Evolutionary conservation across 2,888 invertebrate species (phyloP), one percentile per base, ranked within the genome.

Genomic region (Emesis russula): DNA sequence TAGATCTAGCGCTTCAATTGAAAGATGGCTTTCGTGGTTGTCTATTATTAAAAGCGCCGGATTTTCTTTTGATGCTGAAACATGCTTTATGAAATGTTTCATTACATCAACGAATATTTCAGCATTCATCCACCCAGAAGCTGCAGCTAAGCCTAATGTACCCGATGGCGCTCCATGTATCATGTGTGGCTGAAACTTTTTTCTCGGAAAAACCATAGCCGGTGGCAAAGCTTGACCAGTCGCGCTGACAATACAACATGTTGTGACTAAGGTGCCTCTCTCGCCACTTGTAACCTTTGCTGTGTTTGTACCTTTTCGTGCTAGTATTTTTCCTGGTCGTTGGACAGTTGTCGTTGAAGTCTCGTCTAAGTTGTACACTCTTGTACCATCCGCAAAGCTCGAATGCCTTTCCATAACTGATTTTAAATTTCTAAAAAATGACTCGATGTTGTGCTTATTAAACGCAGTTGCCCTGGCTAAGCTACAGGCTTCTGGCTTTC

Each of bases 121-220:
- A 13, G 92, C 82, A 74, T 95, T 96, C 96, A 97, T 97, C 97
- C 96, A 97, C 38, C 97, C 97, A 73, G 94, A 93, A 78, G 95
- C 94, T 88, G 94, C 77, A 48, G 96, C 96, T 36, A 96, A 88
- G 44, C 96, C 96, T 78, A 96, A 89, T 58, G 96, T 95, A 71
- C 96, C 96, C 75, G 95, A 82, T 81, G 96, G 96, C 71, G 96
- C 96, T 88, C 95, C 96, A 83, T 91, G 93, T 41, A 96, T 84
- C 96, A 96, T 96, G 73, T 92, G 88, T 31, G 88, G 73, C 82
- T 96, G 94, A 83, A 95, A 96, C 44, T 95, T 86, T 74, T 93
- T 94, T 73, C 96, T 89, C 3, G 96, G 96, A 86, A 96, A 97
- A 33, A 97, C 92, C 90, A 96, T 95, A 96, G 91, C 91, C 95